A percentile compares a stretch with the other conserved stretches of the same genome.
Evolutionary conservation across 1,140 invertebrate genomes (phyloP).

Genomic region (Drosophila pseudoananassae): DNA sequence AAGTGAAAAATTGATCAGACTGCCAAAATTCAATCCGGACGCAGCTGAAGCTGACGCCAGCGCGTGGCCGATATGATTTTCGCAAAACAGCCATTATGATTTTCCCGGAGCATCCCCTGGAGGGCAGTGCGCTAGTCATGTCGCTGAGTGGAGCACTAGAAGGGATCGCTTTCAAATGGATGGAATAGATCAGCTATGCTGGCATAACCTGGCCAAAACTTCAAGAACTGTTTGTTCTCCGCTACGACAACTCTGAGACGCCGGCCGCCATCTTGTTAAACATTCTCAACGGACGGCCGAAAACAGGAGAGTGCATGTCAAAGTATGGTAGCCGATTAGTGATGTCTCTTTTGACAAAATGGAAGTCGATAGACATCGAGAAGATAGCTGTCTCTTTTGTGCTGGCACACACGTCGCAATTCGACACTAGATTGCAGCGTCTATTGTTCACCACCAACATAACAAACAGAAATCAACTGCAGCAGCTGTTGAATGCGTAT

Average conservation of each 20-base stretch:
- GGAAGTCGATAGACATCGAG: constrained; percentile 9
- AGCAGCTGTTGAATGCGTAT: too few species aligned
- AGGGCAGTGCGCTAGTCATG: too few species aligned
- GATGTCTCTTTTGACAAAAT: constrained; percentile 1
- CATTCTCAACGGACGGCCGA: constrained; percentile 5
- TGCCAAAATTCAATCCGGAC: constrained; percentile 10
- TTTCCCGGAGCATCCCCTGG: too few species aligned
- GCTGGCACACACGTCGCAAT: constrained; percentile 3
- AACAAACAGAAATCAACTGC: too few species aligned
- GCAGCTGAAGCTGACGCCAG: constrained; percentile 5
- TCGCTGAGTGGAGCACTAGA: too few species aligned
- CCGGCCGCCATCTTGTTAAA: neutral
- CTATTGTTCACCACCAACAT: too few species aligned
- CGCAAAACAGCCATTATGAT: too few species aligned
- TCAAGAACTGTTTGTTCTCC: constrained; percentile 4
- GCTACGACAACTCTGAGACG: constrained; percentile 1
- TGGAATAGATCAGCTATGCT: neutral
- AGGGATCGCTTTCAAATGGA: too few species aligned
- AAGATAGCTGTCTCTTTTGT: constrained; percentile 7
- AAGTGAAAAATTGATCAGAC: constrained; percentile 4
- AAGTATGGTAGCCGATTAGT: neutral
- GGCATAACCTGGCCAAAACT: constrained; percentile 9
- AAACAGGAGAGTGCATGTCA: neutral
- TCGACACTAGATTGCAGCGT: neutral
- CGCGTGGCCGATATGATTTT: too few species aligned